These are phyloP conservation scores for Agrypnia vestita DNA, from an alignment of 1,140 invertebrate species.

Conservation along the genomic window DNA sequence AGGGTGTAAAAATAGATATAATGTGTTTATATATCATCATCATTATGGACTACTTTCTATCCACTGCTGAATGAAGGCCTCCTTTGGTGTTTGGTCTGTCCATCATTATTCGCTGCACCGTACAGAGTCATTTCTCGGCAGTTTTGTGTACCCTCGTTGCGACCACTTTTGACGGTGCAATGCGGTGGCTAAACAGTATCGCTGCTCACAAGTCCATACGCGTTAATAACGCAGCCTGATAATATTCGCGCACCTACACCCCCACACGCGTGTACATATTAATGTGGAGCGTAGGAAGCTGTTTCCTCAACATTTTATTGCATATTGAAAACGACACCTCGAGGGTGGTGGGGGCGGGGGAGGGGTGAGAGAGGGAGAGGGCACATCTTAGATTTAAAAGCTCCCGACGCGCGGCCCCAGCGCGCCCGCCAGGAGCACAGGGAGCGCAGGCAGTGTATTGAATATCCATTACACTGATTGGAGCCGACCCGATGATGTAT, in stretches of 20 bases:
- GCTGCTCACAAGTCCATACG: background rate
- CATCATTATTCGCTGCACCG: no score
- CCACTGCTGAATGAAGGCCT: no score
- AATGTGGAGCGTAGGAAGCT: slow-evolving; percentile 39
- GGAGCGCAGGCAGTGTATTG: slow-evolving; percentile 63
- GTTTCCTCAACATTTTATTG: slow-evolving; percentile 62
- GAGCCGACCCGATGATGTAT: slow-evolving; percentile 62
- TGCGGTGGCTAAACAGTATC: background rate
- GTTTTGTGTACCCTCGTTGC: no score
- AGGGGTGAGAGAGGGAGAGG: background rate
- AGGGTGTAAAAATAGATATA: no score
- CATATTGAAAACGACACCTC: slow-evolving; percentile 62
- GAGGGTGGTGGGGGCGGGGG: slow-evolving; percentile 53
- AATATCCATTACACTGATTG: slow-evolving; percentile 75
- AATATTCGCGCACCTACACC: no score
- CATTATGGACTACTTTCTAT: no score
- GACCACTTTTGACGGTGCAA: no score
- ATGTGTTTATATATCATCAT: no score
- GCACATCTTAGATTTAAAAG: slow-evolving; percentile 62
- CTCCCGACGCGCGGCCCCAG: slow-evolving; percentile 25
- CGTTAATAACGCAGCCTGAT: no score
- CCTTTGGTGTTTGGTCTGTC: background rate
- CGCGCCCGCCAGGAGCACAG: background rate
- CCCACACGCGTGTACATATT: no score
- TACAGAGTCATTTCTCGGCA: no score